Conservation (phyloP, 2,113 vertebrate species). For the Cyrtonyx montezumae region DNA sequence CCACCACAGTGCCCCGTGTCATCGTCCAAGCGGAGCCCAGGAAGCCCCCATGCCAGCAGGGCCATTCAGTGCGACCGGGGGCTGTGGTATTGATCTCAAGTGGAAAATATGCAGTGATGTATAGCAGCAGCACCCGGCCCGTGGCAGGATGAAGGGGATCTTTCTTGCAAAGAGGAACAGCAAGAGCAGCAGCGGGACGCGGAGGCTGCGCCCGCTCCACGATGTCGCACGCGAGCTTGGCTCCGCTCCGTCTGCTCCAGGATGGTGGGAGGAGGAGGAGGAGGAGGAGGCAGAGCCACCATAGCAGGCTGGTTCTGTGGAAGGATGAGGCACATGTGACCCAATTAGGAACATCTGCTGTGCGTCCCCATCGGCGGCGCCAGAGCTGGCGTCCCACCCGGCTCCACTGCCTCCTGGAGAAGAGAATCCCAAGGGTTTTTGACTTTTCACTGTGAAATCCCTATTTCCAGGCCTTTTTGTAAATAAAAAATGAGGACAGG, state of each 20-base stretch:
- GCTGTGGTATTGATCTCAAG: conserved; percentile 7
- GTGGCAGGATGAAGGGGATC: neutral
- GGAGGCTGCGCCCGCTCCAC: fast-evolving
- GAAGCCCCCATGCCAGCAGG: neutral
- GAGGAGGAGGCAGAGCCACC: neutral
- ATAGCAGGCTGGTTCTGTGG: neutral
- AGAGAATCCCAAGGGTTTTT: neutral
- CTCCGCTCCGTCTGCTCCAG: neutral
- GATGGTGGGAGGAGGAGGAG: neutral
- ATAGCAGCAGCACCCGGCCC: neutral
- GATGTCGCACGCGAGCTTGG: neutral
- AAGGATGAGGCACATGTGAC: fast-evolving
- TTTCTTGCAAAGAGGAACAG: neutral
- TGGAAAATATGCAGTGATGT: conserved; percentile 33
- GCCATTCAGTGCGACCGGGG: neutral
- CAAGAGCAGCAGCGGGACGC: neutral
- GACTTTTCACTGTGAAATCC: neutral
- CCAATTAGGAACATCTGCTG: neutral
- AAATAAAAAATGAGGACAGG: neutral
- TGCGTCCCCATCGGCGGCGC: neutral
- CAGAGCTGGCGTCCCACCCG: fast-evolving
- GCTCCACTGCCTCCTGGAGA: neutral
- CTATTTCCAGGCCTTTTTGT: neutral
- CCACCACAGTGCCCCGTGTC: fast-evolving
- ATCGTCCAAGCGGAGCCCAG: neutral